phyloP scores from a whole-genome alignment of 2,797 vertebrate genomes.

The Ctenochaetus hawaiiensis region DNA sequence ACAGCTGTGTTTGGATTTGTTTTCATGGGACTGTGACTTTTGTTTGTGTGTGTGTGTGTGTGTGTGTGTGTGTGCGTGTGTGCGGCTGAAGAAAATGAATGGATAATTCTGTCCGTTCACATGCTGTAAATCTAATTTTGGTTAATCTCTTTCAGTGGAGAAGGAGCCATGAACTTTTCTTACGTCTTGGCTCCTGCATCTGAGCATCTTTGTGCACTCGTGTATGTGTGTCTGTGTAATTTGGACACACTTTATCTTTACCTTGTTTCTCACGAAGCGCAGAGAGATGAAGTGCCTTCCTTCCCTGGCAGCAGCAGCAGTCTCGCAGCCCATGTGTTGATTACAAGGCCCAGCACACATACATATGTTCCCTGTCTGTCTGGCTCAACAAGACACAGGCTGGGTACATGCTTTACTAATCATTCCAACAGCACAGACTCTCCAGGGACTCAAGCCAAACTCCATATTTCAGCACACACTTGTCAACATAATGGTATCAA shows the following conservation, averaged over 20 bases:
- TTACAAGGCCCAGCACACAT: slow-evolving; percentile 69
- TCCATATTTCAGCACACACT: slow-evolving; percentile 54
- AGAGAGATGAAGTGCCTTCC: slow-evolving; percentile 15
- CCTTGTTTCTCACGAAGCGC: slow-evolving; percentile 25
- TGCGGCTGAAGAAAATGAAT: slow-evolving; percentile 23
- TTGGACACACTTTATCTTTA: slow-evolving; percentile 41
- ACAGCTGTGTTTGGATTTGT: slow-evolving; percentile 34
- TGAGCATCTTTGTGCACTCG: background rate
- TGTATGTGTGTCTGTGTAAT: slow-evolving; percentile 29
- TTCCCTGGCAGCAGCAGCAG: slow-evolving; percentile 44
- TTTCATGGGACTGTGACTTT: background rate
- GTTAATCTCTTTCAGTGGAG: slow-evolving; percentile 29
- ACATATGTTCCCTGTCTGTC: slow-evolving; percentile 78
- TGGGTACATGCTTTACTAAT: slow-evolving; percentile 73
- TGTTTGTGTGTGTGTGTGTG: background rate
- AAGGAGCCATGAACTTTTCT: slow-evolving; percentile 31
- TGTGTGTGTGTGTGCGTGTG: background rate
- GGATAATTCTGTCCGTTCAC: slow-evolving; percentile 42
- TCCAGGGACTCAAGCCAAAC: slow-evolving; percentile 68
- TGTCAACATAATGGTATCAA: slow-evolving; percentile 55
- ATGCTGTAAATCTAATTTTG: slow-evolving; percentile 29
- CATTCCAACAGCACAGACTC: slow-evolving; percentile 67
- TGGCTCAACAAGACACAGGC: slow-evolving; percentile 64
- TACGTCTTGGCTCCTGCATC: slow-evolving; percentile 34
- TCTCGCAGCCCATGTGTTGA: slow-evolving; percentile 69